A percentile compares a stretch with the other conserved stretches of the same genome.
Evolutionary conservation across 2,888 invertebrate species (phyloP).

Genomic region (Philaethria dido): DNA sequence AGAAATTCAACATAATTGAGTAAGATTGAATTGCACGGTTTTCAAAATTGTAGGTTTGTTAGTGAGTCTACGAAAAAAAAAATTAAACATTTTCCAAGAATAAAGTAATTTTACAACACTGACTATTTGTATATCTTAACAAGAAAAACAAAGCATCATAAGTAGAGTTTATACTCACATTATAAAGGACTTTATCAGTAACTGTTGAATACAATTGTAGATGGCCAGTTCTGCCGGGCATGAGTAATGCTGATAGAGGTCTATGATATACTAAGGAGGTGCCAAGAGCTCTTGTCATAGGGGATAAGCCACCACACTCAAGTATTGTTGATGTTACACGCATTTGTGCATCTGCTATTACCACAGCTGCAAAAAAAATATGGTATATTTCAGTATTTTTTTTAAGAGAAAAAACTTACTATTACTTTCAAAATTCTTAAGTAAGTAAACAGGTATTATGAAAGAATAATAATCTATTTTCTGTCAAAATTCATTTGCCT

Average conservation of each 20-base stretch:
- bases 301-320: slow-evolving; percentile 75
- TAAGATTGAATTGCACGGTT: too few species aligned
- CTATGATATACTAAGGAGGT: slow-evolving; percentile 63
- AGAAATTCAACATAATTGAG: too few species aligned
- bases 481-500: too few species aligned
- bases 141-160: background rate
- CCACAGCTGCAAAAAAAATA: slow-evolving; percentile 61
- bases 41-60: too few species aligned
- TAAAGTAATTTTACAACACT: too few species aligned
- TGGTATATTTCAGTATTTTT: background rate
- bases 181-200: slow-evolving; percentile 74
- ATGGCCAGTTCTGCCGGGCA: slow-evolving; percentile 73
- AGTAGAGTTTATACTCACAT: slow-evolving; percentile 59
- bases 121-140: too few species aligned
- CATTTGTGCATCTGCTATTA: slow-evolving; percentile 69
- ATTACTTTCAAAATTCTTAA: too few species aligned
- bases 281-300: slow-evolving; percentile 60
- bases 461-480: too few species aligned
- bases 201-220: slow-evolving; percentile 73
- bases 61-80: too few species aligned
- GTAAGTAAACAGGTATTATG: too few species aligned
- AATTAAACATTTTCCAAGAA: too few species aligned
- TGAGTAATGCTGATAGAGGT: slow-evolving; percentile 61
- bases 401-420: background rate
- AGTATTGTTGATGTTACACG: slow-evolving; percentile 68